A percentile compares a stretch with the other conserved stretches of the same genome.
phyloP scores from a whole-genome alignment of 2,113 vertebrate species.

The Atractosteus spatula region DNA sequence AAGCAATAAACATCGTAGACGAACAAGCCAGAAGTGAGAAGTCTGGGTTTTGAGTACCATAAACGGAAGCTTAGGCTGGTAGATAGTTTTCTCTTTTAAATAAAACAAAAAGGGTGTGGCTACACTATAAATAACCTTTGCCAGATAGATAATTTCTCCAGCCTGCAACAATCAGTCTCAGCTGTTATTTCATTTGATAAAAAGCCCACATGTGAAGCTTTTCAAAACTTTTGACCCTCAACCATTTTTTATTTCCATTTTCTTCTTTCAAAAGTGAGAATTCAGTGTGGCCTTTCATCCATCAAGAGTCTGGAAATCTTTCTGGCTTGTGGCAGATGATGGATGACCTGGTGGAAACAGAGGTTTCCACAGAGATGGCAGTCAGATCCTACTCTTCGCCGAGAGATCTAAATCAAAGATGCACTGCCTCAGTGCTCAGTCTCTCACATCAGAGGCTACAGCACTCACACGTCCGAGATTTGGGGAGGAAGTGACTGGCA shows the following conservation, averaged over 20 bases:
- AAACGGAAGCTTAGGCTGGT: no score
- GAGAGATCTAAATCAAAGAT: constrained; percentile 36
- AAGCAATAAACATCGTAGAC: no score
- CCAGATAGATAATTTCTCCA: no score
- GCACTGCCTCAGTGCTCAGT: constrained; percentile 4
- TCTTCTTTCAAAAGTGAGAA: constrained; percentile 33
- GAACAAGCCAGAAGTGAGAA: no score
- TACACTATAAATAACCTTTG: no score
- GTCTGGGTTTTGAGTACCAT: no score
- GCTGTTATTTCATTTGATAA: no score
- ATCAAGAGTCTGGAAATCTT: constrained; percentile 36
- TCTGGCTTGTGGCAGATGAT: constrained; percentile 38
- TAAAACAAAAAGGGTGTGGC: no score
- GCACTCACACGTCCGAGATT: background rate
- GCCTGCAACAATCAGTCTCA: no score
- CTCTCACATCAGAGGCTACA: background rate
- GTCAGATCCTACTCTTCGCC: constrained; percentile 24
- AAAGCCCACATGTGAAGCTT: no score
- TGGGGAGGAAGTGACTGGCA: background rate
- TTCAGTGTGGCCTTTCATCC: constrained; percentile 37
- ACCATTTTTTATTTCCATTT: constrained; percentile 12
- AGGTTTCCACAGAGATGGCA: constrained; percentile 32
- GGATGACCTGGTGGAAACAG: constrained; percentile 27
- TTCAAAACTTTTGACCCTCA: background rate
- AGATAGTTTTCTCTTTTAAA: no score